These are phyloP conservation scores for Sorex fumeus DNA, from an alignment of 2,113 vertebrate genomes.

Conservation along the genomic window DNA sequence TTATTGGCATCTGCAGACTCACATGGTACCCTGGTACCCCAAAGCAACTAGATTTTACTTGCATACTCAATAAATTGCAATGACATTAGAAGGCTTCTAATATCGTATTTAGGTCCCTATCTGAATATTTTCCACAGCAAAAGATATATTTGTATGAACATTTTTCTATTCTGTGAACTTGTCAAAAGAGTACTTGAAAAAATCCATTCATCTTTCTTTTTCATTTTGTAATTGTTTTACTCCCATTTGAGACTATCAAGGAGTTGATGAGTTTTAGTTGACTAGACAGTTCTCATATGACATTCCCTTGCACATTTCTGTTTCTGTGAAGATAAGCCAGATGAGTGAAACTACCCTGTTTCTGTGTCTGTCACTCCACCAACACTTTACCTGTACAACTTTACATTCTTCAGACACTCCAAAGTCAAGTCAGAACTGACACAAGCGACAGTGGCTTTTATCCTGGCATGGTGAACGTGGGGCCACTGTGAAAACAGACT, in stretches of 20 bases:
- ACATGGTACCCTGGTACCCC: not conserved
- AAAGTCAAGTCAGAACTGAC: constrained; percentile 4
- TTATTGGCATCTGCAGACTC: not conserved
- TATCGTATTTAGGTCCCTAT: not conserved
- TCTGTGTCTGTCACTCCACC: not conserved
- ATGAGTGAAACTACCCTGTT: constrained; percentile 6
- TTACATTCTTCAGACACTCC: not conserved
- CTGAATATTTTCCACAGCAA: constrained; percentile 6
- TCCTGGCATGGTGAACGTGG: not conserved
- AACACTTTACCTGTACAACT: not conserved
- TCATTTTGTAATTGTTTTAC: not conserved
- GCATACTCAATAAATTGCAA: not conserved
- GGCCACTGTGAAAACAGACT: not conserved
- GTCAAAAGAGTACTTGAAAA: not conserved
- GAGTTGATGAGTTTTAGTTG: not conserved
- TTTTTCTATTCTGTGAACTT: not conserved
- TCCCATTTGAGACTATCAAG: not conserved
- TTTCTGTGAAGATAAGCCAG: constrained; percentile 23
- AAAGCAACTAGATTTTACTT: constrained; percentile 23
- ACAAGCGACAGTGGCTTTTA: not conserved
- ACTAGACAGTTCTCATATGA: not conserved
- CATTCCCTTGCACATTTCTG: not conserved
- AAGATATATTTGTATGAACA: not conserved
- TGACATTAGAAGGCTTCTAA: not conserved
- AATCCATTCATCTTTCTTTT: not conserved